Percentiles rank a stretch among this genome's conserved stretches.
Evolutionary conservation across 2,888 invertebrate genomes (phyloP).

Genomic region (Tiphia femorata): DNA sequence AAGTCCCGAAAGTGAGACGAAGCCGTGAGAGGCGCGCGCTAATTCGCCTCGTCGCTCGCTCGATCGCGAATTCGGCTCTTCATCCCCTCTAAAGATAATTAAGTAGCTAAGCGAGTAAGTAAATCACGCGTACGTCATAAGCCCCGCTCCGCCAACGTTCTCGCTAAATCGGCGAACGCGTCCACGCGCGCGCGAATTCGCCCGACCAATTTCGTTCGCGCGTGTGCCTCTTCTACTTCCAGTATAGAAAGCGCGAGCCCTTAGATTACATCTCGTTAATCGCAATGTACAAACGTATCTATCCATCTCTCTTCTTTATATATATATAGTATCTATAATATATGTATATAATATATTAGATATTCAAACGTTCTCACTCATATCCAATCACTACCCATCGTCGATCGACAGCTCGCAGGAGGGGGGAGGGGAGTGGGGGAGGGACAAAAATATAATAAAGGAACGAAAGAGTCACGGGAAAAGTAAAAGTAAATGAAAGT

Average conservation of each 20-base stretch:
- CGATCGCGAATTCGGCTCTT: background rate
- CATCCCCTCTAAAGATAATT: constrained; percentile 32
- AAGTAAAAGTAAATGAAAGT: background rate
- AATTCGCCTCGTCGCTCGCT: background rate
- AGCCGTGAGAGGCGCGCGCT: too few relatives aligned
- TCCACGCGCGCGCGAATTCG: background rate
- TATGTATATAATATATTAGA: constrained; percentile 54
- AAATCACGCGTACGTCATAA: background rate
- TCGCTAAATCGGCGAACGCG: background rate
- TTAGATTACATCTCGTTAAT: constrained; percentile 16
- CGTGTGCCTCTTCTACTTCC: background rate
- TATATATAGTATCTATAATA: constrained; percentile 39
- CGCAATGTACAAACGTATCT: constrained; percentile 53
- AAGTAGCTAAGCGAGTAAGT: constrained; percentile 41
- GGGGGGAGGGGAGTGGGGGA: background rate
- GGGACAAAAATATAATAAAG: background rate
- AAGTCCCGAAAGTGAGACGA: too few relatives aligned
- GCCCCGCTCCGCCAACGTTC: background rate
- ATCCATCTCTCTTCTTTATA: constrained; percentile 31
- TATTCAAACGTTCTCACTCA: constrained; percentile 62
- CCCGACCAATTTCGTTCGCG: background rate
- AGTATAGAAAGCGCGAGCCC: constrained; percentile 18
- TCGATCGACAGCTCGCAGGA: constrained; percentile 27
- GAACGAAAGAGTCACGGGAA: background rate
- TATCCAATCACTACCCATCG: constrained; percentile 59